Conservation (phyloP, 2,888 invertebrate genomes). For the Horisme vitalbata region DNA sequence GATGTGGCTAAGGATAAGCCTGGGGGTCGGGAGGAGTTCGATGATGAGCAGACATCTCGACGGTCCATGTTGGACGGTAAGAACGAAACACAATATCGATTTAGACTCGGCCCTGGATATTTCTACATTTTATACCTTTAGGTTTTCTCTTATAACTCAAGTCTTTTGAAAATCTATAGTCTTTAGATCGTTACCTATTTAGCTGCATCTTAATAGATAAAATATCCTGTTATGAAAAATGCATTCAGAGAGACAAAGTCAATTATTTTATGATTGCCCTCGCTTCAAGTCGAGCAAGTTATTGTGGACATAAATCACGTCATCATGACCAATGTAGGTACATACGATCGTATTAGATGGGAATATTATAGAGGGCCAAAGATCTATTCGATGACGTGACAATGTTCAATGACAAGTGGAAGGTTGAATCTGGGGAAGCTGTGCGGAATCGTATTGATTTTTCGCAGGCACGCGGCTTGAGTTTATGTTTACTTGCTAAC, state of each 20-base stretch:
- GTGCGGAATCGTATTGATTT: conserved; percentile 43
- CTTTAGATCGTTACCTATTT: too few relatives aligned
- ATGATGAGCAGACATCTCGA: conserved; percentile 67
- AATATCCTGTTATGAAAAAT: too few relatives aligned
- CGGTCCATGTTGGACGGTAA: conserved; percentile 79
- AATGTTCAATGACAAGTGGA: conserved; percentile 10
- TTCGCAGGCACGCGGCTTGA: conserved; percentile 35
- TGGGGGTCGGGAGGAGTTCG: conserved; percentile 59
- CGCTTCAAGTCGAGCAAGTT: too few relatives aligned
- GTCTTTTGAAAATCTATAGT: too few relatives aligned
- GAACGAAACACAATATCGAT: conserved; percentile 29
- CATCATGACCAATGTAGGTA: too few relatives aligned
- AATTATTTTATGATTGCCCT: too few relatives aligned
- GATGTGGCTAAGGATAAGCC: conserved; percentile 64
- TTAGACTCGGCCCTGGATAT: not conserved
- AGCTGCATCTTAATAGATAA: too few relatives aligned
- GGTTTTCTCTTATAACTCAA: too few relatives aligned
- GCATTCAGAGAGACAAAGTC: too few relatives aligned
- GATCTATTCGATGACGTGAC: conserved; percentile 37
- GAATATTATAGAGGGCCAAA: conserved; percentile 37
- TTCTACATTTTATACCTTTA: too few relatives aligned
- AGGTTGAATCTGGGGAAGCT: conserved; percentile 32
- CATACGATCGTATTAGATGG: too few relatives aligned
- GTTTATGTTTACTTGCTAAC: conserved; percentile 6
- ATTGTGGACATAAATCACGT: too few relatives aligned